Base-by-base conservation (phyloP, 2,113 vertebrate species). In the Lepisosteus oculatus region DNA sequence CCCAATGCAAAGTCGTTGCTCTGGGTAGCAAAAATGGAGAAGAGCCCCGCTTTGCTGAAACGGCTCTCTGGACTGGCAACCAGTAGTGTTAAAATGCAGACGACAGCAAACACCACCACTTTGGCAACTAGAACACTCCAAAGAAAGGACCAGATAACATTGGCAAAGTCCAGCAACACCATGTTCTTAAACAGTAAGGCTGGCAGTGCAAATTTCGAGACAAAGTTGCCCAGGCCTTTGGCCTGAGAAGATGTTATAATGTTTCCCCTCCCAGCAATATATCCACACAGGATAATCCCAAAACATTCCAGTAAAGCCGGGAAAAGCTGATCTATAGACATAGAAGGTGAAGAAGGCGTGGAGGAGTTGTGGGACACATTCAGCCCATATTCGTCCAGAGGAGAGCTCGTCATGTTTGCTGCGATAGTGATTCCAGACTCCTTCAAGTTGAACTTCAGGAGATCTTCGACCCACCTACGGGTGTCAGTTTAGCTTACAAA, bases 1-100 rank as follows among this genome's bases (percentile, higher is more conserved):
- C 97, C 97, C 87, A 99, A 76, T 61, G 97, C 97, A 91, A 99
- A 99, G 84, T 99, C 97, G 85, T 99, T 99, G 88, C 97, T 99
- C 76, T 99, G 97, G 71, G 97, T 99, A 77, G 97, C 95, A 91
- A 99, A 99, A 83, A 98, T 98, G 67, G 97, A 93, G 83, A 93
- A 98, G n/a, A 99, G 91, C 61, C 97, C 97, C 14, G 97, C 97
- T 84, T 98, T 99, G 78, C 95, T 93, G 76, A 93, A 97, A 71
- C 97, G 90, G 29, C 84, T 94, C 12, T 95, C 90, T 12, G 95
- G 95, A 83, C 79, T 93, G 76, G 95, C 85, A 54, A 97, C 94
- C 66, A 99, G 72, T 55, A 99, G 86, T 0, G 97, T 99, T 73
- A 98, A 85, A 63, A 93, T 3, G 44, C 95, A 96, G 3, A 99